Percentiles rank a stretch among this genome's conserved stretches.
Evolutionary conservation across 2,797 vertebrate genomes (phyloP).

Genomic region (Macroramphosus scolopax): DNA sequence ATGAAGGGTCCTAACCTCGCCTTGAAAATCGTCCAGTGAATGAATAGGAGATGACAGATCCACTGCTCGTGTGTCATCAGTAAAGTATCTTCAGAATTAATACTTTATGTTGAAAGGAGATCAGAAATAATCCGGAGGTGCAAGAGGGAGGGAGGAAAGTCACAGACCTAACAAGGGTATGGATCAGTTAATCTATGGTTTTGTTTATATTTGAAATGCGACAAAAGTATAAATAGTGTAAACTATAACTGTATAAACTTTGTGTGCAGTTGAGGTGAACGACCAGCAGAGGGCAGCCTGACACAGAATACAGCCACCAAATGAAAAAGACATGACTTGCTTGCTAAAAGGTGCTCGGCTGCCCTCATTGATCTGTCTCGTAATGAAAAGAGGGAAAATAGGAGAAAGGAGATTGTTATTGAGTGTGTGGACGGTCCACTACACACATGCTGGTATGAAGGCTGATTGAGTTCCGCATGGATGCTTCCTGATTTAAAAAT

Average conservation of each 20-base stretch:
- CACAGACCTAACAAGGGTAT: not conserved
- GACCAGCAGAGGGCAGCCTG: constrained; percentile 68
- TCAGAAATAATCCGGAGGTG: not conserved
- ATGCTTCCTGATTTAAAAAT: constrained; percentile 13
- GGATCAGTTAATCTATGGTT: not conserved
- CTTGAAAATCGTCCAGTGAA: constrained; percentile 31
- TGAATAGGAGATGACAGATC: constrained; percentile 55
- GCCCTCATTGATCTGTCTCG: constrained; percentile 34
- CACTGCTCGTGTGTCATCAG: constrained; percentile 37
- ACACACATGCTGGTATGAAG: constrained; percentile 25
- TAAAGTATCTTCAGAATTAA: constrained; percentile 28
- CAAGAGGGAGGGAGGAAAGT: constrained; percentile 7
- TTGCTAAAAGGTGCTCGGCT: constrained; percentile 21
- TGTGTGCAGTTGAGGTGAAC: constrained; percentile 5
- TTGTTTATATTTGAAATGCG: constrained; percentile 7
- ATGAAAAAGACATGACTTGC: constrained; percentile 1
- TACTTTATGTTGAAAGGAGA: constrained; percentile 16
- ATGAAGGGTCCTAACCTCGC: constrained; percentile 13
- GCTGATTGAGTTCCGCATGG: constrained; percentile 17
- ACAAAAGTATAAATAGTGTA: too few species aligned
- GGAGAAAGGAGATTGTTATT: constrained; percentile 12
- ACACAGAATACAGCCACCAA: constrained; percentile 14
- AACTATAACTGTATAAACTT: too few species aligned
- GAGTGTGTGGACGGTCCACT: constrained; percentile 18
- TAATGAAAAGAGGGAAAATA: constrained; percentile 22